These are phyloP conservation scores for Plemyria rubiginata DNA, from an alignment of 2,888 invertebrate genomes.

Conservation along the genomic window DNA sequence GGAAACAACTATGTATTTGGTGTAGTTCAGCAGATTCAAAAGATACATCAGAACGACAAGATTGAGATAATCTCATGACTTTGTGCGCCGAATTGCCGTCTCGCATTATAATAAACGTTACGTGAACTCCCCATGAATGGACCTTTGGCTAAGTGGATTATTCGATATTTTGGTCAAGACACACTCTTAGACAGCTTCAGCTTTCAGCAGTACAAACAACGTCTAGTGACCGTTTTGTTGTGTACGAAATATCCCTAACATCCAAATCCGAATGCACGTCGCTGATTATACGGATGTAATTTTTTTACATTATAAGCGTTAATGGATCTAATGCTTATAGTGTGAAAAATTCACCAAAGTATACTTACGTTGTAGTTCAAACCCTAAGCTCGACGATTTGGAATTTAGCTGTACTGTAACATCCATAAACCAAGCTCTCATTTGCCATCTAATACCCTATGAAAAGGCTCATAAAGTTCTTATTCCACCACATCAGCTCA, in stretches of 20 bases:
- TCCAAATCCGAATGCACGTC: background rate
- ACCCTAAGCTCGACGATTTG: slow-evolving; percentile 17
- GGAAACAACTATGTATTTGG: too few species aligned
- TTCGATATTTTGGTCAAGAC: slow-evolving; percentile 9
- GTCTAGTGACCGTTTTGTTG: background rate
- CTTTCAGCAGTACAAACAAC: background rate
- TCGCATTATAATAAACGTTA: slow-evolving; percentile 7
- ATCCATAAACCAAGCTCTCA: slow-evolving; percentile 15
- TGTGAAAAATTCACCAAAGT: background rate
- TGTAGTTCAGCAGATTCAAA: background rate
- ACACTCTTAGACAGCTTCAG: background rate
- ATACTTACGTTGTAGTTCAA: background rate
- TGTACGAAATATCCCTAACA: background rate
- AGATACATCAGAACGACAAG: background rate
- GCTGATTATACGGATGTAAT: too few species aligned
- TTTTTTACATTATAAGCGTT: too few species aligned
- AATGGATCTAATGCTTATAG: too few species aligned
- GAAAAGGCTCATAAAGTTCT: slow-evolving; percentile 16
- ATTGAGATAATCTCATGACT: slow-evolving; percentile 11
- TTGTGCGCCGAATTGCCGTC: slow-evolving; percentile 1
- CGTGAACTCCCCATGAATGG: slow-evolving; percentile 11
- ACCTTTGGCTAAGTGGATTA: slow-evolving; percentile 17
- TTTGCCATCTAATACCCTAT: slow-evolving; percentile 17
- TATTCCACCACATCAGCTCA: slow-evolving; percentile 16
- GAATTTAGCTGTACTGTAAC: slow-evolving; percentile 19